These are phyloP conservation scores for Conus canariensis DNA, from an alignment of 2,888 invertebrate genomes.

Conservation along the genomic window DNA sequence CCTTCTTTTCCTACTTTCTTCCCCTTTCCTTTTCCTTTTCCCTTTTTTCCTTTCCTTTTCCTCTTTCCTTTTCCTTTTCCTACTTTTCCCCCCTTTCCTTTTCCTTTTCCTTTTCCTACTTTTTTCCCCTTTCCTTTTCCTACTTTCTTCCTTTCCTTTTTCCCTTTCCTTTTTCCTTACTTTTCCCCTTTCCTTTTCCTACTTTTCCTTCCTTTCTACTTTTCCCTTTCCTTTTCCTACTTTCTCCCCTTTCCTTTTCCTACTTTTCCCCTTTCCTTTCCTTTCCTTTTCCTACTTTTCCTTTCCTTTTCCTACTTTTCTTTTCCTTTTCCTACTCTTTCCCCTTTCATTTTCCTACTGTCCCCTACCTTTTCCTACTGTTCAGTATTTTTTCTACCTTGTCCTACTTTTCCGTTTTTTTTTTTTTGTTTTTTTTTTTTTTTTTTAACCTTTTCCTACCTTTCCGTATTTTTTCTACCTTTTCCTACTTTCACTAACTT, in stretches of 20 bases:
- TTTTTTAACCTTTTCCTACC: background rate
- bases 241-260: background rate
- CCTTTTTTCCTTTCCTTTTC: background rate
- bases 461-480: too few species aligned
- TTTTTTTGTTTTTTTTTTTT: too few species aligned
- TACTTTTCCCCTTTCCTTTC: background rate
- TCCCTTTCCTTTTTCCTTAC: background rate
- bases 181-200: background rate
- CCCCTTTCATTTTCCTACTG: too few species aligned
- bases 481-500: too few species aligned
- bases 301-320: background rate
- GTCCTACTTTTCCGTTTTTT: too few species aligned
- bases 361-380: background rate
- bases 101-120: background rate
- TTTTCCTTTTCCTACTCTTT: too few species aligned
- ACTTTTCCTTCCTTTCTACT: background rate
- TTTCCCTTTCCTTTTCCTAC: background rate
- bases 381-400: too few species aligned
- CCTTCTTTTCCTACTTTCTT: too few species aligned
- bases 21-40: too few species aligned
- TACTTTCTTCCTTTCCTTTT: too few species aligned
- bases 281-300: background rate
- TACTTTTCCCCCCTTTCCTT: background rate
- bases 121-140: background rate
- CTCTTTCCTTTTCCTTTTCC: background rate